Evolutionary conservation across 37 sponge, comb jelly and placozoan species (phyloP), one percentile per base, ranked within the genome.

Genomic region (Diacarnus erythraeanus): DNA sequence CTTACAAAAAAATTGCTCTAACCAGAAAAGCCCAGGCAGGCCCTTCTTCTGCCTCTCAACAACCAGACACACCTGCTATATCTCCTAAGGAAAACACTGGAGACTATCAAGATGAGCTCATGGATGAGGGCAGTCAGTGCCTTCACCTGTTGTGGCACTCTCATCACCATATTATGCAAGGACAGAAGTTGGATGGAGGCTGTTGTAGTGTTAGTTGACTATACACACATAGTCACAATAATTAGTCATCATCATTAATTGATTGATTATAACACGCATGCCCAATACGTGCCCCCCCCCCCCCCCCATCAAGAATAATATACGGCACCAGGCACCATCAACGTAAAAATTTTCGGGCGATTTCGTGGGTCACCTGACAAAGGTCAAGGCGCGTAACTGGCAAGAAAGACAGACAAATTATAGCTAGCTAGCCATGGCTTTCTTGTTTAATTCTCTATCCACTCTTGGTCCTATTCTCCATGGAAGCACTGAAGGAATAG

Each of bases 71-170:
- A n/a, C n/a, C n/a, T n/a, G n/a, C n/a, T n/a, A n/a, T n/a, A n/a
- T n/a, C n/a, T n/a, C n/a, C 6, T 3, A n/a, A 71, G 44, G 66
- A 65, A 3, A 31, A 65, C 34, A 12, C 33, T 6, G 35, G 66
- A 3, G 66, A 65, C 33, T 31, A 31, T 47, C 61, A 20, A 17
- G 61, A 60, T 60, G 61, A 20, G 61, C 61, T n/a, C 9, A 17
- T 25, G 9, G 23, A 20, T 31, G 29, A 68, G 69, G 21, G 69
- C 38, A 68, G 69, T 68, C 27, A 27, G 69, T 68, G 69, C 40
- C 39, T 68, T 34, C 40, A 8, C 31, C 6, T 47, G 51, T 47
- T 47, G 51, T 47, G 51, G 51, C 51, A 15, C 64, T 27, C 64
- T n/a, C 8, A 36, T 68, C 10, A 10, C 40, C 8, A 8, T 35